Evolutionary conservation across 1,140 invertebrate genomes (phyloP).

Genomic region (Penaeus indicus): DNA sequence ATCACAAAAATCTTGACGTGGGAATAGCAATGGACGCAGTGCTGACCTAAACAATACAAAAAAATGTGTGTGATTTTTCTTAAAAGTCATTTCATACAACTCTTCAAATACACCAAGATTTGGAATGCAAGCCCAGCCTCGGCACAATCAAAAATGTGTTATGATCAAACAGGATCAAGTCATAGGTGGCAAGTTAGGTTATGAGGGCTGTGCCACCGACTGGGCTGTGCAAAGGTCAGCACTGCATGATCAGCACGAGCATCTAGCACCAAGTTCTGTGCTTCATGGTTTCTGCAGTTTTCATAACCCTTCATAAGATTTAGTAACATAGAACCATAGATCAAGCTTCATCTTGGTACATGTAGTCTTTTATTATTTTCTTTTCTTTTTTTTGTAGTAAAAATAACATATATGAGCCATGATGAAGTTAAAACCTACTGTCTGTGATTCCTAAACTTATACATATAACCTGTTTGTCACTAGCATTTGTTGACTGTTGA

Average conservation of each 20-base stretch:
- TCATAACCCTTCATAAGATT: neutral
- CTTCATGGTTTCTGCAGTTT: slow-evolving; percentile 11
- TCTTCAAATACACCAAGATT: slow-evolving; percentile 10
- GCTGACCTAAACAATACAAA: slow-evolving; percentile 7
- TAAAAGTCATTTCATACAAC: neutral
- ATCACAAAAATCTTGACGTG: slow-evolving; percentile 47
- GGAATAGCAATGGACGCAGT: slow-evolving; percentile 41
- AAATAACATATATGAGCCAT: too few species aligned
- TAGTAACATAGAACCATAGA: slow-evolving; percentile 2
- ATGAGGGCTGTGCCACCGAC: neutral
- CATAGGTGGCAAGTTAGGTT: slow-evolving; percentile 8
- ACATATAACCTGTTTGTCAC: slow-evolving; percentile 14
- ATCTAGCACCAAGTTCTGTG: slow-evolving; percentile 45
- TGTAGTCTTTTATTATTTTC: too few species aligned
- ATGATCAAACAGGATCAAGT: neutral
- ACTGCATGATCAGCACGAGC: slow-evolving; percentile 42
- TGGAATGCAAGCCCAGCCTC: slow-evolving; percentile 28
- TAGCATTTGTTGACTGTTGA: neutral
- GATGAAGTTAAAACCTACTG: too few species aligned
- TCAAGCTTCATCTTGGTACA: neutral
- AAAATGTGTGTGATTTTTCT: neutral
- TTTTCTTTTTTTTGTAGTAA: too few species aligned
- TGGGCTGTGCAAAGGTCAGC: slow-evolving; percentile 27
- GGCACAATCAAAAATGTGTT: slow-evolving; percentile 21
- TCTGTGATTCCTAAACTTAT: too few species aligned